A percentile compares a stretch with the other conserved stretches of the same genome.
phyloP scores from a whole-genome alignment of 1,140 invertebrate genomes.

The Drosophila oshimai region DNA sequence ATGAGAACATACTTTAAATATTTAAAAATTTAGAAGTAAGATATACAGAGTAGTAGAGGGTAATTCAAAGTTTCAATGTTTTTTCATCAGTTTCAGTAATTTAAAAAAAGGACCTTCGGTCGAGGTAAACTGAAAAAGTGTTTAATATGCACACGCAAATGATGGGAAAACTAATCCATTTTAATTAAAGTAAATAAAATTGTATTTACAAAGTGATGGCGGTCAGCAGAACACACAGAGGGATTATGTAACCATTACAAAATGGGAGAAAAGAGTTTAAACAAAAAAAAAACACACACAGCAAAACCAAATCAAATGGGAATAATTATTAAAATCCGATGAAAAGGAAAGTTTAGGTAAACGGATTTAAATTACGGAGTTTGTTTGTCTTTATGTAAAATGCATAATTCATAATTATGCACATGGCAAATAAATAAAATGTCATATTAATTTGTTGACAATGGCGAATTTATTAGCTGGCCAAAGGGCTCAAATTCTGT shows the following conservation, averaged over 20 bases:
- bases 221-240: constrained; percentile 33
- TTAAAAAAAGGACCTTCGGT: no score
- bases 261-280: background rate
- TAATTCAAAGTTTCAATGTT: no score
- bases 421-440: constrained; percentile 68
- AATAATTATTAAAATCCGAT: constrained; percentile 32
- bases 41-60: no score
- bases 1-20: no score
- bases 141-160: constrained; percentile 41
- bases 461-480: constrained; percentile 67
- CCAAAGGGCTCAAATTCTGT: constrained; percentile 33
- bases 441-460: constrained; percentile 77
- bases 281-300: constrained; percentile 12
- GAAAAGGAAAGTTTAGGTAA: constrained; percentile 55
- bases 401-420: constrained; percentile 70
- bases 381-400: constrained; percentile 29
- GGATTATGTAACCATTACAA: constrained; percentile 38
- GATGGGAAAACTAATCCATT: constrained; percentile 63
- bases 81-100: no score
- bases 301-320: constrained; percentile 45
- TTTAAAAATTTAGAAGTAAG: no score
- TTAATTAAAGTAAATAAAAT: constrained; percentile 78
- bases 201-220: constrained; percentile 56
- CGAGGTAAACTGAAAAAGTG: constrained; percentile 13
- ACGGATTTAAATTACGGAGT: constrained; percentile 64